Percentiles rank a stretch among this genome's conserved stretches.
Conservation (phyloP, 1,140 invertebrate genomes). For the Drosophila athabasca region DNA sequence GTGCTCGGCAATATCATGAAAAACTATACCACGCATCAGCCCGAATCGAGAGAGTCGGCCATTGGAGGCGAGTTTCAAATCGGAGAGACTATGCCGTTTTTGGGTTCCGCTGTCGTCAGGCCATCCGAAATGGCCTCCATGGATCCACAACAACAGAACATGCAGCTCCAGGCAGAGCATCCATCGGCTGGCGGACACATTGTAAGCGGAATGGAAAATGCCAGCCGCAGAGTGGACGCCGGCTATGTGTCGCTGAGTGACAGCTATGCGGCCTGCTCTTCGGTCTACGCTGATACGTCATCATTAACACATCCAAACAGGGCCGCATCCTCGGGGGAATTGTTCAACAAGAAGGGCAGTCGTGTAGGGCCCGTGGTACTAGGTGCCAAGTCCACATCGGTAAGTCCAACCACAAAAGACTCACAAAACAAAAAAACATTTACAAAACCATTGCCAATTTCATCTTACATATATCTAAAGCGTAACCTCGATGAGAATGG, state of each 20-base stretch:
- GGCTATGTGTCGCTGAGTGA: conserved; percentile 68
- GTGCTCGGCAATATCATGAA: too few species aligned
- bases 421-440: background rate
- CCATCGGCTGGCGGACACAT: conserved; percentile 11
- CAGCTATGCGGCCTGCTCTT: conserved; percentile 68
- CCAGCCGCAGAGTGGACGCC: conserved; percentile 56
- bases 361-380: conserved; percentile 29
- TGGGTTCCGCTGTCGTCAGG: conserved; percentile 24
- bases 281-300: conserved; percentile 44
- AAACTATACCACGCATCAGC: too few species aligned
- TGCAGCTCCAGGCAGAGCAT: conserved; percentile 35
- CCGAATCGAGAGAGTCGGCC: conserved; percentile 17
- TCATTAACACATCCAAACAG: conserved; percentile 23
- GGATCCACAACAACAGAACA: conserved; percentile 31
- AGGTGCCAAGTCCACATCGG: conserved; percentile 49
- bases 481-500: conserved; percentile 85
- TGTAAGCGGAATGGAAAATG: conserved; percentile 30
- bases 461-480: conserved; percentile 47
- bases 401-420: conserved; percentile 23
- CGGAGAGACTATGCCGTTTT: conserved; percentile 60
- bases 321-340: background rate
- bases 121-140: too few species aligned
- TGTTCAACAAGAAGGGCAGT: background rate
- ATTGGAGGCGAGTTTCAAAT: conserved; percentile 65
- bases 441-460: background rate